These are phyloP conservation scores for Drosophila setosimentum DNA, from an alignment of 2,888 invertebrate species.

Conservation along the genomic window DNA sequence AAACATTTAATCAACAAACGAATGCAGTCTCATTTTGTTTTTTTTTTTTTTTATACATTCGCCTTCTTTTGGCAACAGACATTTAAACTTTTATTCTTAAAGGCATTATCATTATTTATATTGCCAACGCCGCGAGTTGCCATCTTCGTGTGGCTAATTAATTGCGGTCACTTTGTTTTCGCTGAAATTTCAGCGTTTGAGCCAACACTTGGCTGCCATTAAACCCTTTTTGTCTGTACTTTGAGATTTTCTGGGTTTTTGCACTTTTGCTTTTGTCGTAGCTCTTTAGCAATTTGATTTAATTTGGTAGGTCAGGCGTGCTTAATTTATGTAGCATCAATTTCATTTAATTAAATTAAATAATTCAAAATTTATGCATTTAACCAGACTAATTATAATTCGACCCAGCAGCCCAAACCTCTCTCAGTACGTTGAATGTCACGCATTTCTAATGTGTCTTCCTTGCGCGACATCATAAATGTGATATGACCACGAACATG, in stretches of 20 bases:
- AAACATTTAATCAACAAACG: conserved; percentile 43
- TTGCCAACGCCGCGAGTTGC: conserved; percentile 46
- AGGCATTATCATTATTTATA: conserved; percentile 66
- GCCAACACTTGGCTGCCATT: conserved; percentile 61
- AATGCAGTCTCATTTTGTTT: conserved; percentile 25
- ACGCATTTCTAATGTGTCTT: conserved; percentile 68
- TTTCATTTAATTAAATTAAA: conserved; percentile 54
- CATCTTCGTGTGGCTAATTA: conserved; percentile 71
- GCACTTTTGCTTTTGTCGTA: conserved; percentile 12
- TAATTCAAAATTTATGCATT: conserved; percentile 58
- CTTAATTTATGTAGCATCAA: conserved; percentile 41
- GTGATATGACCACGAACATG: conserved; percentile 38
- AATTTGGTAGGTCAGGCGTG: conserved; percentile 58
- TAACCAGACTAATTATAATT: neutral
- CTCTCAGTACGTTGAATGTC: conserved; percentile 48
- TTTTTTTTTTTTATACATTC: conserved; percentile 1
- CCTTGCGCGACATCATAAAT: conserved; percentile 59
- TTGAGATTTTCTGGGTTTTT: conserved; percentile 31
- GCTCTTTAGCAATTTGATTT: conserved; percentile 63
- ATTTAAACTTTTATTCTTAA: neutral
- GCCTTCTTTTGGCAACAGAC: conserved; percentile 3
- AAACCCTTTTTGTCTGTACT: conserved; percentile 57
- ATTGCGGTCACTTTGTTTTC: conserved; percentile 75
- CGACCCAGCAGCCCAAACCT: neutral
- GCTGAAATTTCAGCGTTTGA: conserved; percentile 56